phyloP scores from a whole-genome alignment of 2,113 vertebrate genomes.

The Octodon degus region DNA sequence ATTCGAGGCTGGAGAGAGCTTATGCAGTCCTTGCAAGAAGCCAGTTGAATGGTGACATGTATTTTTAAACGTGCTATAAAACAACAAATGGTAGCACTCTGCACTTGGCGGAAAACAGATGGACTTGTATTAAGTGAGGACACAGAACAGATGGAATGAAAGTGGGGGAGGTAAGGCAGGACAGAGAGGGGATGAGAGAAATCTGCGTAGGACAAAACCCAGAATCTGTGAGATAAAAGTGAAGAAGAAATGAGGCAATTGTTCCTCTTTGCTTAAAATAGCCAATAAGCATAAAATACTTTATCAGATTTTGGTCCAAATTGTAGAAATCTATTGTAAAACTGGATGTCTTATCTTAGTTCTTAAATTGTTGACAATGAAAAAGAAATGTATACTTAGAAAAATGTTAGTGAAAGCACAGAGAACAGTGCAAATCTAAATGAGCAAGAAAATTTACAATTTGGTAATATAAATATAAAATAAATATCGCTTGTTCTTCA shows the following conservation, averaged over 20 bases:
- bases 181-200: not conserved
- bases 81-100: not conserved
- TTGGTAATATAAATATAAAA: not conserved
- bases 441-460: not conserved
- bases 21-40: no score
- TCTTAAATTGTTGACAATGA: not conserved
- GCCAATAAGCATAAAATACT: not conserved
- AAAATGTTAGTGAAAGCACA: not conserved
- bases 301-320: not conserved
- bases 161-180: not conserved
- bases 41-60: not conserved
- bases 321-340: not conserved
- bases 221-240: not conserved
- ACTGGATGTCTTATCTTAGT: not conserved
- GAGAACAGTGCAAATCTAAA: not conserved
- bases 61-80: not conserved
- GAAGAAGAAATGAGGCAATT: not conserved
- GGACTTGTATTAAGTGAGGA: not conserved
- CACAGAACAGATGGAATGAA: not conserved
- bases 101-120: not conserved
- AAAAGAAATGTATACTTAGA: not conserved
- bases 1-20: not conserved
- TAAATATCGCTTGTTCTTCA: not conserved
- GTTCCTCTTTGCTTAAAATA: not conserved
- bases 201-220: not conserved